These are phyloP conservation scores for Notarius quadriscutis DNA, from an alignment of 2,113 vertebrate genomes.

Conservation along the genomic window DNA sequence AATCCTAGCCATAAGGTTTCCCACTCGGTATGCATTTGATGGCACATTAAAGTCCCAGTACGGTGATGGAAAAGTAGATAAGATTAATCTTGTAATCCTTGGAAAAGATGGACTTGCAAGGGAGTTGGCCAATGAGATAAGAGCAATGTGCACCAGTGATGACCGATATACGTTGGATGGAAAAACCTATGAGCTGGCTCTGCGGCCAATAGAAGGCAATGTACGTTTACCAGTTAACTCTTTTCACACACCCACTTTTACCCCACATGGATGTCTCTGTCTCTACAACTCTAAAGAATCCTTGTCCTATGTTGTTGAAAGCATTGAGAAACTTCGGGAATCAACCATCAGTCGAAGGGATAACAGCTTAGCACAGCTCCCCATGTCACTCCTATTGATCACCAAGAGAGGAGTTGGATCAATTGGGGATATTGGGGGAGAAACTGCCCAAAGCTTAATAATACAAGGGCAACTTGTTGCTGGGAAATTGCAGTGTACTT, in stretches of 20 bases:
- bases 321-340: slow-evolving; percentile 89
- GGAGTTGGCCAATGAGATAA: slow-evolving; percentile 94
- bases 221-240: slow-evolving; percentile 94
- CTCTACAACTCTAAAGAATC: slow-evolving; percentile 98
- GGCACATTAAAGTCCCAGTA: slow-evolving; percentile 68
- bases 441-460: slow-evolving; percentile 89
- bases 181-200: slow-evolving; percentile 87
- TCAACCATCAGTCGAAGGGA: slow-evolving; percentile 82
- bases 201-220: slow-evolving; percentile 94
- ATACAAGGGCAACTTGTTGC: slow-evolving; percentile 91
- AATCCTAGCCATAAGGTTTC: slow-evolving; percentile 78
- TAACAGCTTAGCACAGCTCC: slow-evolving; percentile 79
- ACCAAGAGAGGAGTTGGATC: slow-evolving; percentile 86
- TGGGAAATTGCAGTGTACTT: slow-evolving; percentile 85
- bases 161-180: slow-evolving; percentile 91
- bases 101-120: slow-evolving; percentile 92
- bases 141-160: slow-evolving; percentile 90
- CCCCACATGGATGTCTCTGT: slow-evolving; percentile 93
- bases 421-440: slow-evolving; percentile 82
- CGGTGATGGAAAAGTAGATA: slow-evolving; percentile 77
- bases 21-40: slow-evolving; percentile 79
- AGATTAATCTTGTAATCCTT: slow-evolving; percentile 92
- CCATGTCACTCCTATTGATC: slow-evolving; percentile 83
- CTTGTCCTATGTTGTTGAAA: slow-evolving; percentile 90
- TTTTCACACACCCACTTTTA: slow-evolving; percentile 92